Base-by-base conservation (phyloP, 1,140 invertebrate genomes). In the Aradophagus sp. region DNA sequence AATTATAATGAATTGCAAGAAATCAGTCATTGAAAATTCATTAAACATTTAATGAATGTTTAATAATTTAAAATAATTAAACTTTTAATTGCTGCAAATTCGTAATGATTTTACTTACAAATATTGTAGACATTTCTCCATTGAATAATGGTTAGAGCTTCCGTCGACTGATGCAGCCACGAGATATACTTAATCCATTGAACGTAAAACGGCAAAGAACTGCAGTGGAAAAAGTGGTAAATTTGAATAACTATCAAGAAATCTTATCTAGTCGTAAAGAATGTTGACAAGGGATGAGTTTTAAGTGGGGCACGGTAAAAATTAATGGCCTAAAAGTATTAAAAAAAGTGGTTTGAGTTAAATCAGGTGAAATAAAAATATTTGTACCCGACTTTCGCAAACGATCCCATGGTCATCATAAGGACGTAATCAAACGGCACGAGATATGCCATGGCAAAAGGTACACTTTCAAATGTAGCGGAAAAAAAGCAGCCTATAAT, bases 131-230 rank as follows among this genome's bases (percentile, higher is more conserved):
- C 84, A 14, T 89, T 89, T 29, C 89, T 83, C 93, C 93, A 95
- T 75, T 95, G 93, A 12, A 93, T 77, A 68, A 94, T 93, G 8
- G 89, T 91, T 82, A 97, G 87, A 0, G 94, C 91, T 87, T 98
- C 96, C 75, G 93, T 96, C 1, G 93, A 92, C 81, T 97, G 97
- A 83, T 95, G 91, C 75, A 98, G 89, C 95, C 96, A 98, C 0
- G 95, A 97, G 7, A 97, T 76, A 79, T 96, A 95, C 76, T 93
- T 92, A 1, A 95, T 87, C 93, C 95, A 97, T 14, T 88, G 87
- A 19, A 97, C 86, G 62, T 93, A 92, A 56, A 85, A 79, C 0
- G 96, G 95, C 52, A 97, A 84, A 2, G 94, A 90, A 63, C 93
- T 93, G 78, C 17, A 87, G 63, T 53, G 14, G 48, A 26, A 44